These are phyloP conservation scores for Pyrrhosoma nymphula DNA, from an alignment of 2,888 invertebrate genomes.

Conservation along the genomic window DNA sequence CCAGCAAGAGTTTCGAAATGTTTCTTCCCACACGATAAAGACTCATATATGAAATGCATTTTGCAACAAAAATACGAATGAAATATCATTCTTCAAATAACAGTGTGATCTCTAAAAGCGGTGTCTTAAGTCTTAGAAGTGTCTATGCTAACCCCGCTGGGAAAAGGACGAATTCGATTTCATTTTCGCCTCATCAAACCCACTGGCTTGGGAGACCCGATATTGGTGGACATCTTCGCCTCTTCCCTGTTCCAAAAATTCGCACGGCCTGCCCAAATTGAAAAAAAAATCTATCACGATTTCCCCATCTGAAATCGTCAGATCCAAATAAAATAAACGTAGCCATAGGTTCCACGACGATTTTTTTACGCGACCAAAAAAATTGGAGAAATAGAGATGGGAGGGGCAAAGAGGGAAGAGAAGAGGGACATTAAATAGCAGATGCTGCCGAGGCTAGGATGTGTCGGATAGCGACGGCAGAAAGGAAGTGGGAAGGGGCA, in stretches of 20 bases:
- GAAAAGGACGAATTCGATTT: no score
- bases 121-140: no score
- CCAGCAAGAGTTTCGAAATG: no score
- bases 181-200: background rate
- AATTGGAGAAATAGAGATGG: background rate
- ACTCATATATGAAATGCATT: no score
- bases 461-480: background rate
- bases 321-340: background rate
- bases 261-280: background rate
- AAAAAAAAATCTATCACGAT: background rate
- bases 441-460: constrained; percentile 30
- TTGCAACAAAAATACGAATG: no score
- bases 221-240: background rate
- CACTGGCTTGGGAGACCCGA: background rate
- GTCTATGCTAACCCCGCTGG: no score
- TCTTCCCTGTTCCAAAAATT: background rate
- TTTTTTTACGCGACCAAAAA: background rate
- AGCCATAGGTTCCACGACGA: background rate
- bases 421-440: background rate
- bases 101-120: no score
- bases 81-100: no score
- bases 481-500: background rate
- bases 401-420: background rate
- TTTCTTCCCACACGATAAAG: no score
- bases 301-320: background rate